Base-by-base conservation (phyloP, 2,113 vertebrate genomes). In the Vidua macroura region DNA sequence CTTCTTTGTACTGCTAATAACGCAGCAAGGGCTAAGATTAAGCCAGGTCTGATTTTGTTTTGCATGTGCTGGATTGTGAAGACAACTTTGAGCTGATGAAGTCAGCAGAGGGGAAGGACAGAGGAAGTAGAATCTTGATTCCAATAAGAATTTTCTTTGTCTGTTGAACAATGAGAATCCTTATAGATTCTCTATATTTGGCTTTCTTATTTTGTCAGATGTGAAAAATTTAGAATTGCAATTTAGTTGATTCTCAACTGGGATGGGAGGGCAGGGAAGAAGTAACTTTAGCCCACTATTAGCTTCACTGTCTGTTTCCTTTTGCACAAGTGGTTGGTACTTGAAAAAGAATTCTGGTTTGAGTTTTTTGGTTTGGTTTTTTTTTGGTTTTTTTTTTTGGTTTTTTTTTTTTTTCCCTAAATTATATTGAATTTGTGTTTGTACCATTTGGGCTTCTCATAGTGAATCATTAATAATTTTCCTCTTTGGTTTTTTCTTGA, bases 71-170 rank as follows among this genome's bases (percentile, higher is more conserved):
- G 80, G 68, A 70, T 68, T 94, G 52, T 48, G 91, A 81, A 90
- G 91, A 83, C 5, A 1, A 81, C 52, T 80, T 81, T 37, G 56
- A 86, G 78, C 75, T 23, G 14, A 85, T 95, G 88, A 96, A 96
- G 85, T 93, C 94, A 92, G 90, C 90, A 96, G 90, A 94, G 76
- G 96, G 96, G 93, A 97, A 96, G 94, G 92, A 80, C 93, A 83
- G 70, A 94, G 90, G 94, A 95, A 95, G 79, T 80, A 95, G 72
- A 94, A 94, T 90, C 94, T 96, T 94, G 94, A 94, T 92, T 93
- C 81, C 78, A 91, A 35, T 94, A 91, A 83, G 87, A 90, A 80
- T 93, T 96, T 95, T 96, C 72, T 96, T 95, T 91, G 87, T 92
- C 52, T 1, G 1, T 75, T 91, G 48, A 88, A 96, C 87, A 95